Evolutionary conservation across 2,113 vertebrate species (phyloP).

Genomic region (Eolophus roseicapilla): DNA sequence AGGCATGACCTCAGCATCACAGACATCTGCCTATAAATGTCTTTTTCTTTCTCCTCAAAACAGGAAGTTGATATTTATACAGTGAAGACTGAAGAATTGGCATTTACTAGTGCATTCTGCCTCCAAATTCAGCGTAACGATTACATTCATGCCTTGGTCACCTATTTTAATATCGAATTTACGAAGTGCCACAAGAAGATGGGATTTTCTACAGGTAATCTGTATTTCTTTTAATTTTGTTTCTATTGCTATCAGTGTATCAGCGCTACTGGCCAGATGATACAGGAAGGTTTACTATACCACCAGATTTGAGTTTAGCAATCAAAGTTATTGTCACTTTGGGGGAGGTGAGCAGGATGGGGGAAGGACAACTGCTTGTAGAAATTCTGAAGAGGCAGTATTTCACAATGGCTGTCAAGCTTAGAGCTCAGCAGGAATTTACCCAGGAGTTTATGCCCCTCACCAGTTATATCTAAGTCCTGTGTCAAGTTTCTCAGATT

Average conservation of each 20-base stretch:
- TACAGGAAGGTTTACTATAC: not conserved
- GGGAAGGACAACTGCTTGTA: not conserved
- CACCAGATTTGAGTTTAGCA: not conserved
- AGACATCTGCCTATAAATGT: not conserved
- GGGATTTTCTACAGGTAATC: slow-evolving; percentile 93
- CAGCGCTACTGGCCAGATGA: not conserved
- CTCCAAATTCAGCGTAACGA: slow-evolving; percentile 96
- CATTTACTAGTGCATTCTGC: slow-evolving; percentile 93
- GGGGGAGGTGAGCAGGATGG: not conserved
- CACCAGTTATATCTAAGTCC: not conserved
- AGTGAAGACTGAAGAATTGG: slow-evolving; percentile 90
- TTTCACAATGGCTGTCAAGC: not conserved
- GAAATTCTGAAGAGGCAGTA: not conserved
- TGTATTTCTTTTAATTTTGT: not conserved
- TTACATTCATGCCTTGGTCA: slow-evolving; percentile 94
- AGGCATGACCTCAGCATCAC: not conserved
- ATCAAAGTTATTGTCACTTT: not conserved
- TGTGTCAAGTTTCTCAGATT: not conserved
- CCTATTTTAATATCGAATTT: slow-evolving; percentile 98
- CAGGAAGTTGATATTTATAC: slow-evolving; percentile 98
- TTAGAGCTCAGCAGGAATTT: not conserved
- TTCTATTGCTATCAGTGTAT: not conserved
- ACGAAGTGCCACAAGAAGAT: slow-evolving; percentile 99
- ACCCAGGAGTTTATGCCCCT: not conserved
- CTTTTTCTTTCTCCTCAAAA: slow-evolving; percentile 4